Conservation (phyloP, 1,140 invertebrate genomes). For the Conus ventricosus region DNA sequence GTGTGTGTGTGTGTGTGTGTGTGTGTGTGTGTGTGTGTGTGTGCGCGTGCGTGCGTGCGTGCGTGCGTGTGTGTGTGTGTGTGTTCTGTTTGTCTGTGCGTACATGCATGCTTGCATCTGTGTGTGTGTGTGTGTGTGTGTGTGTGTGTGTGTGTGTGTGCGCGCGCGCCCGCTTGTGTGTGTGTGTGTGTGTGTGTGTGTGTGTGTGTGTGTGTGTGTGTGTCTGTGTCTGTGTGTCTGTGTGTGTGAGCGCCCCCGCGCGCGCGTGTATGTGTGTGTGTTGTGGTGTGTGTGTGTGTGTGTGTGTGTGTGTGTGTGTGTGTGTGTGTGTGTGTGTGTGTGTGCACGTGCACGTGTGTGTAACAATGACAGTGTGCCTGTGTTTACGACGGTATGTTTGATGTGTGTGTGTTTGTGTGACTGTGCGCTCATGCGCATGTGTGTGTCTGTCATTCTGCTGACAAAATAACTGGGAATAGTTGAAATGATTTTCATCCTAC, state of each 20-base stretch:
- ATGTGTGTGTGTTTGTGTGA: not conserved
- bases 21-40: not conserved
- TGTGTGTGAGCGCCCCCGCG: too few species aligned
- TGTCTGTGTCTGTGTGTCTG: not conserved
- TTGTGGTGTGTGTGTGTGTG: too few species aligned
- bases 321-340: not conserved
- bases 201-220: constrained; percentile 7
- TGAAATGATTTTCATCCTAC: not conserved
- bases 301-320: not conserved
- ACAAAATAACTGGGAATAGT: not conserved
- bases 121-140: not conserved
- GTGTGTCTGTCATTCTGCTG: not conserved
- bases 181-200: not conserved
- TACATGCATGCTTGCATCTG: not conserved
- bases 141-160: constrained; percentile 7
- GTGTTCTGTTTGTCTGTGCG: too few species aligned
- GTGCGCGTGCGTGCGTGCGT: not conserved
- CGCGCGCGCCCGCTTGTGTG: not conserved
- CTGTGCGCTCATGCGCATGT: not conserved
- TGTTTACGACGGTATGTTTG: too few species aligned
- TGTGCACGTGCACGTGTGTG: too few species aligned
- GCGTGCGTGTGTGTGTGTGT: too few species aligned
- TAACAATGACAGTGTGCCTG: not conserved
- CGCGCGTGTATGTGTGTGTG: constrained; percentile 5
- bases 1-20: not conserved